A percentile compares a stretch with the other conserved stretches of the same genome.
These are phyloP conservation scores for Camponotus fellah DNA, from an alignment of 2,888 invertebrate species.

Conservation along the genomic window DNA sequence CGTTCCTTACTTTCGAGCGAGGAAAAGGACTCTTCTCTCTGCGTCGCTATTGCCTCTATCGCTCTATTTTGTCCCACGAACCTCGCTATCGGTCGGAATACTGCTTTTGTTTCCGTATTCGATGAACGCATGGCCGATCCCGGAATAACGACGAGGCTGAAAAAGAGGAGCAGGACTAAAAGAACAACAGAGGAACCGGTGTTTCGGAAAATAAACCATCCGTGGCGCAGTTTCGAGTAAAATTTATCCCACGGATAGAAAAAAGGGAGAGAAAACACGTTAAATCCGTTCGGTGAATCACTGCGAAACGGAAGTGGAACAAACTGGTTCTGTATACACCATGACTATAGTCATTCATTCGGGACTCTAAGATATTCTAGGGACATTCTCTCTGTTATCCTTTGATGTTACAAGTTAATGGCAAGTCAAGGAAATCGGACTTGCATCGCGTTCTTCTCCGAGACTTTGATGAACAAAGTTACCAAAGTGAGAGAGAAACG, in stretches of 20 bases:
- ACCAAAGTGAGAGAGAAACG: not conserved
- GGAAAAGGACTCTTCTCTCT: not conserved
- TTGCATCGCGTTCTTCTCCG: not conserved
- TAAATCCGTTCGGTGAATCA: conserved; percentile 5
- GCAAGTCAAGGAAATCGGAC: conserved; percentile 6
- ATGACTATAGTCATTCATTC: not conserved
- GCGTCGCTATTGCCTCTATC: conserved; percentile 8
- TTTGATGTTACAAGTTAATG: conserved; percentile 32
- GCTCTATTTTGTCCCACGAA: conserved; percentile 39
- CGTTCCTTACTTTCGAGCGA: conserved; percentile 42
- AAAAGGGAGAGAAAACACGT: not conserved
- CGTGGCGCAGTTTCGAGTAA: conserved; percentile 43
- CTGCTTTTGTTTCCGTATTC: conserved; percentile 31
- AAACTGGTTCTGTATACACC: not conserved
- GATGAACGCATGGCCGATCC: conserved; percentile 14
- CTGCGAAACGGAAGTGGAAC: not conserved
- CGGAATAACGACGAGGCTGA: not conserved
- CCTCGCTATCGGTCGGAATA: conserved; percentile 27
- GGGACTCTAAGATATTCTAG: not conserved
- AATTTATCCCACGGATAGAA: conserved; percentile 50
- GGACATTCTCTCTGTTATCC: not conserved
- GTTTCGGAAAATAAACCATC: conserved; percentile 43
- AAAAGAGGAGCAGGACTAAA: not conserved
- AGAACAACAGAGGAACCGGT: not conserved
- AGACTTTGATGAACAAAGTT: not conserved